These are phyloP conservation scores for Campoletis raptor DNA, from an alignment of 2,888 invertebrate genomes.

Conservation along the genomic window DNA sequence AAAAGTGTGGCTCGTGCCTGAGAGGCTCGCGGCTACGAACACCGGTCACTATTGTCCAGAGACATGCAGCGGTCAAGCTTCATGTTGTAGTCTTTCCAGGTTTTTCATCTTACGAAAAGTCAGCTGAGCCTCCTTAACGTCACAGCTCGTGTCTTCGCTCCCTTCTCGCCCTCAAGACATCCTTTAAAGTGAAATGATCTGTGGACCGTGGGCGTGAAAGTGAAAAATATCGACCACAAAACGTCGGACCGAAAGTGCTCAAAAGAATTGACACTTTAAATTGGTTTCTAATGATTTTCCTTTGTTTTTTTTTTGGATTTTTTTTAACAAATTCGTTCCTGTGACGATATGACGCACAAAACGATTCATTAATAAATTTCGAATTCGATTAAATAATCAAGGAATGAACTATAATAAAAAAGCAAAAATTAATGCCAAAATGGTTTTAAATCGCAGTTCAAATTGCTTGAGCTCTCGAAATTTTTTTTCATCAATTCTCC, in stretches of 20 bases:
- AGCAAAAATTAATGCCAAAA: background rate
- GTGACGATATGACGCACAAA: background rate
- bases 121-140: conserved; percentile 50
- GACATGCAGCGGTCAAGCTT: conserved; percentile 27
- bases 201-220: conserved; percentile 63
- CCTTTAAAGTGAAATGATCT: conserved; percentile 29
- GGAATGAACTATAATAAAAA: background rate
- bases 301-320: background rate
- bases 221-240: conserved; percentile 48
- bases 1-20: conserved; percentile 53
- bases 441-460: background rate
- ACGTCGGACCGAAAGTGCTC: background rate
- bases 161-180: conserved; percentile 49
- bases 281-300: background rate
- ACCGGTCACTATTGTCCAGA: conserved; percentile 66
- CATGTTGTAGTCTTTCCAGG: background rate
- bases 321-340: background rate
- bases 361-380: background rate
- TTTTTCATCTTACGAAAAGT: conserved; percentile 34
- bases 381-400: background rate
- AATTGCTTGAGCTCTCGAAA: background rate
- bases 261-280: background rate
- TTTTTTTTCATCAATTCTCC: background rate
- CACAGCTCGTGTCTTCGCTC: conserved; percentile 14
- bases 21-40: conserved; percentile 46